phyloP scores from a whole-genome alignment of 1,140 invertebrate species.

The Drosophila aff. region DNA sequence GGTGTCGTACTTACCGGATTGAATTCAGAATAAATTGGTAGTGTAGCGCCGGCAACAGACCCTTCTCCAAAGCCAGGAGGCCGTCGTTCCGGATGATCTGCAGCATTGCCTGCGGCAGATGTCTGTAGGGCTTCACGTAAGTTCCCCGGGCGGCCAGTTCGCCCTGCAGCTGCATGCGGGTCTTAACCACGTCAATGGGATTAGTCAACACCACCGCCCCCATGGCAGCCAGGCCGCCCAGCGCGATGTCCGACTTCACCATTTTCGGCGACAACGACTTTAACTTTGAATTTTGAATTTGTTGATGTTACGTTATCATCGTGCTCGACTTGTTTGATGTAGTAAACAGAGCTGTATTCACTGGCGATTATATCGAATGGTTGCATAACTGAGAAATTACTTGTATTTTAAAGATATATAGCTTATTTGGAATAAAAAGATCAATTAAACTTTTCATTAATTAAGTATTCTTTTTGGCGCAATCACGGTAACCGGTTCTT shows the following conservation, averaged over 20 bases:
- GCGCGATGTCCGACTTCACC: conserved; percentile 74
- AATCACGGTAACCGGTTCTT: too few relatives aligned
- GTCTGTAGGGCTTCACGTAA: conserved; percentile 87
- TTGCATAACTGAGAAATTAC: not conserved
- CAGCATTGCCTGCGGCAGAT: conserved; percentile 89
- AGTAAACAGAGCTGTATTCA: conserved; percentile 6
- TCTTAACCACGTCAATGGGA: conserved; percentile 94
- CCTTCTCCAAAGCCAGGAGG: conserved; percentile 93
- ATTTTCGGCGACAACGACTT: conserved; percentile 10
- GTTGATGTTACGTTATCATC: conserved; percentile 19
- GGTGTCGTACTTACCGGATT: conserved; percentile 86
- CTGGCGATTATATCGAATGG: not conserved
- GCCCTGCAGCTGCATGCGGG: conserved; percentile 95
- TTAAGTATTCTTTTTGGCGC: not conserved
- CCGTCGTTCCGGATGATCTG: conserved; percentile 88
- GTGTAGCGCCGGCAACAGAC: conserved; percentile 92
- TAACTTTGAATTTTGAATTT: not conserved
- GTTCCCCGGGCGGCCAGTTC: conserved; percentile 90
- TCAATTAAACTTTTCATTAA: not conserved
- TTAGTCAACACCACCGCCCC: conserved; percentile 88
- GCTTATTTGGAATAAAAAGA: not conserved
- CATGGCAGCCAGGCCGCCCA: conserved; percentile 86
- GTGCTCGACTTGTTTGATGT: too few relatives aligned
- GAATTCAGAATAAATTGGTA: conserved; percentile 87
- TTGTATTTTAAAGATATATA: not conserved